Evolutionary conservation across 2,797 vertebrate genomes (phyloP), one percentile per base, ranked within the genome.

Genomic region (Erithacus rubecula): DNA sequence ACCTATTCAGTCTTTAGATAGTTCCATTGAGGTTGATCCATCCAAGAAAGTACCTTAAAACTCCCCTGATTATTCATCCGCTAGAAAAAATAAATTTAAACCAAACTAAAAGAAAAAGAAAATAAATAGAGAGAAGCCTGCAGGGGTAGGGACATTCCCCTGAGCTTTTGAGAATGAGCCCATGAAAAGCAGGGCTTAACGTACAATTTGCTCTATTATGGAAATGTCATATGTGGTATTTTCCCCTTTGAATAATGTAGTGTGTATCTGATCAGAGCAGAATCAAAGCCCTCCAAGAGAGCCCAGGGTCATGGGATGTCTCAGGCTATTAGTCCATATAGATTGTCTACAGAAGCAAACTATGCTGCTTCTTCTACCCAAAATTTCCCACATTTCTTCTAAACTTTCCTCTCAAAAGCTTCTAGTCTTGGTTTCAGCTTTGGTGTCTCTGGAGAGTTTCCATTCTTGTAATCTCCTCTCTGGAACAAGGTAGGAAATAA

Each of bases 401-500:
- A 55, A 90, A 39, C 36, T 34, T 88, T 51, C 32, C 8, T 83
- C 56, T 81, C 20, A n/a, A 46, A 7, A 74, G 43, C 3, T 44
- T 63, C 72, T 78, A n/a, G n/a, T n/a, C n/a, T 75, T 47, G 15
- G 51, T n/a, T 32, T 87, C n/a, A 70, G 32, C 7, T 81, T 78
- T 75, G 49, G 29, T 82, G 5, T 67, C 41, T 89, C 55, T 82
- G 55, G 44, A 75, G 41, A 82, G 8, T 75, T 94, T 91, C 34
- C 58, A 68, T 72, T 75, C 44, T 70, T 20, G 24, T 79, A 87
- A 93, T 89, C 37, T 15, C 12, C 37, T 19, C 29, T 51, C 46
- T 89, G 82, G 53, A 89, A 68, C 18, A 87, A 51, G 22, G 20
- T 64, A 93, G 65, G 74, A 94, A 96, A 91, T 19, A 64, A 87